These are phyloP conservation scores for Oriolus oriolus DNA, from an alignment of 2,113 vertebrate genomes.

Conservation along the genomic window DNA sequence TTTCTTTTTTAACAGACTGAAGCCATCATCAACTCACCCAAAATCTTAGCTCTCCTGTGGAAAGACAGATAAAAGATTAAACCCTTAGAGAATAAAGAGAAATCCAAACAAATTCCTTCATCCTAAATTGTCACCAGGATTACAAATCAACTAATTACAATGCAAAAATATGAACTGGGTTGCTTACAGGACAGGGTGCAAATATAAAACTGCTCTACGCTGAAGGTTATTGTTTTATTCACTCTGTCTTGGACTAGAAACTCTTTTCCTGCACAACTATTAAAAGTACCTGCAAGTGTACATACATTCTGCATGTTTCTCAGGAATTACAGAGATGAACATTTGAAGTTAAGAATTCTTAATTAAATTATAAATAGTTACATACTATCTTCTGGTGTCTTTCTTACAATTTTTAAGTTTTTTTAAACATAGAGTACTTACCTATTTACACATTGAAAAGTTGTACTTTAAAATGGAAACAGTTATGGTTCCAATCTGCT, in stretches of 20 bases:
- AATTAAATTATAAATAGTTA: neutral
- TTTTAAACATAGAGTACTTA: neutral
- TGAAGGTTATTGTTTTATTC: neutral
- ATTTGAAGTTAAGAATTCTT: neutral
- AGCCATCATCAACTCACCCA: neutral
- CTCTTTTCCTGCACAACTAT: neutral
- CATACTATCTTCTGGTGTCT: neutral
- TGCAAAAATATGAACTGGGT: neutral
- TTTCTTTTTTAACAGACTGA: neutral
- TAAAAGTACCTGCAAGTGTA: neutral
- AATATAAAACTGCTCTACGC: neutral
- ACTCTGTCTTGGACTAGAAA: neutral
- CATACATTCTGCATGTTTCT: neutral
- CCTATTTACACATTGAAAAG: neutral
- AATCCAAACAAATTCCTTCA: neutral
- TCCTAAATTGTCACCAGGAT: neutral
- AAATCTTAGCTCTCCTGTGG: neutral
- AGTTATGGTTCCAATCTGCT: neutral
- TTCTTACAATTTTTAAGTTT: neutral
- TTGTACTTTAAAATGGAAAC: conserved; percentile 3
- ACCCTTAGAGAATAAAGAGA: neutral
- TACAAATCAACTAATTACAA: neutral
- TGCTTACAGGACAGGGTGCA: neutral
- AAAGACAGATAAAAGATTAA: neutral
- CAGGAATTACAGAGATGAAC: neutral